Evolutionary conservation across 2,113 vertebrate genomes (phyloP).

Genomic region (Muntiacus muntjak): DNA sequence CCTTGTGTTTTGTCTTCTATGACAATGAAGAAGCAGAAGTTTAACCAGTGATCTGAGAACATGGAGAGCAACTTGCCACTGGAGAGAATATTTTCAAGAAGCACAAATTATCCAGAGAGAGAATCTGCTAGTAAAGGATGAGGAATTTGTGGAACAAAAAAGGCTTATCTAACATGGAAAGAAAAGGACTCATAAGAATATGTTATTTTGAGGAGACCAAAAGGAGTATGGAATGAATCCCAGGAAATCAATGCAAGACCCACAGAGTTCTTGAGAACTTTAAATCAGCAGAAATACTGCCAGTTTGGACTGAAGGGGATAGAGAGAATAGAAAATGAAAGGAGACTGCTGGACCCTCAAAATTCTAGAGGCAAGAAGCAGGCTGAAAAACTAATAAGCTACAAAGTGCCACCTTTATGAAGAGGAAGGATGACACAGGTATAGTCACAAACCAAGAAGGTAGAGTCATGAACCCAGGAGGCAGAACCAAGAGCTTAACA

Average conservation of each 20-base stretch:
- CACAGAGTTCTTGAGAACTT: not conserved
- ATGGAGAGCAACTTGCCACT: not conserved
- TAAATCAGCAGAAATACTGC: slow-evolving; percentile 3
- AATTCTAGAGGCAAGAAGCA: not conserved
- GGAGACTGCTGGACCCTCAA: not conserved
- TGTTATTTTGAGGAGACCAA: slow-evolving; percentile 1
- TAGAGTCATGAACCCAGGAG: not conserved
- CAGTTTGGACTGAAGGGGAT: not conserved
- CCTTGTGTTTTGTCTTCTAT: not conserved
- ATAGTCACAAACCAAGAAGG: not conserved
- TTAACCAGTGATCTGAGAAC: slow-evolving; percentile 32
- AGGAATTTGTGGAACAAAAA: slow-evolving; percentile 45
- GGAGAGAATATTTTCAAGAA: slow-evolving; percentile 45
- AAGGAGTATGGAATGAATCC: not conserved
- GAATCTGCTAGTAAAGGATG: slow-evolving; percentile 34
- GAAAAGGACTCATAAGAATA: not conserved
- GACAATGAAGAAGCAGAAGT: not conserved
- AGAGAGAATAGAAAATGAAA: not conserved
- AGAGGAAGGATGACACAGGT: not conserved
- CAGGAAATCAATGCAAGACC: not conserved
- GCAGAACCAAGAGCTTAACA: not conserved
- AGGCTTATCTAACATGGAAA: not conserved
- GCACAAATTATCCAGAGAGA: slow-evolving; percentile 45
- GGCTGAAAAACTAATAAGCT: not conserved
- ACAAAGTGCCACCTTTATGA: not conserved